phyloP scores from a whole-genome alignment of 2,797 vertebrate species.

The Champsocephalus esox region DNA sequence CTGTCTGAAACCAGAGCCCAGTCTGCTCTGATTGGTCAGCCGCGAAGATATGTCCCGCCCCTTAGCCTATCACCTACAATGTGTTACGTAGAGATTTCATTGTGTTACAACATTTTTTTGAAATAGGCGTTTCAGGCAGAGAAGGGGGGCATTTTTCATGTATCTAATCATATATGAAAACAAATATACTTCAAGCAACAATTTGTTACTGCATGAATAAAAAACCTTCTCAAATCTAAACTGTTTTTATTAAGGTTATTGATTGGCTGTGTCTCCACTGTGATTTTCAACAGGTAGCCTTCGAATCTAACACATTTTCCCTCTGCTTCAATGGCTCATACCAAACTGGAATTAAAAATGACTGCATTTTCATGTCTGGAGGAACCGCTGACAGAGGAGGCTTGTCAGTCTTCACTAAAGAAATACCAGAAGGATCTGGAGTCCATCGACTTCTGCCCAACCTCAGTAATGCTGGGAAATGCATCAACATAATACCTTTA shows the following conservation, averaged over 20 bases:
- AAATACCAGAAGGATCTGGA: slow-evolving; percentile 61
- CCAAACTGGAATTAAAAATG: slow-evolving; percentile 29
- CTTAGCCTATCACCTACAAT: no score
- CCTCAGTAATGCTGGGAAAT: slow-evolving; percentile 50
- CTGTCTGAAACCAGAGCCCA: no score
- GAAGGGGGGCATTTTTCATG: no score
- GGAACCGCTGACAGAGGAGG: slow-evolving; percentile 55
- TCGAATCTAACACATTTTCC: slow-evolving; percentile 33
- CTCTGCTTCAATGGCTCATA: slow-evolving; percentile 59
- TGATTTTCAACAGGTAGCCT: slow-evolving; percentile 39
- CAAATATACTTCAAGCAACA: no score
- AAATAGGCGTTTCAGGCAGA: no score
- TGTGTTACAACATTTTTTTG: no score
- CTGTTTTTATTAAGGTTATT: not conserved
- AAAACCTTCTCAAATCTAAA: not conserved
- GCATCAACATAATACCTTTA: slow-evolving; percentile 62
- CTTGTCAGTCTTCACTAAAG: slow-evolving; percentile 16
- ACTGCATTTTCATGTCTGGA: slow-evolving; percentile 66
- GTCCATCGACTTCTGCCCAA: slow-evolving; percentile 57
- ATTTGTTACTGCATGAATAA: not conserved
- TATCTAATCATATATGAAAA: no score
- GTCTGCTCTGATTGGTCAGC: no score
- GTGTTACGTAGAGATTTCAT: no score
- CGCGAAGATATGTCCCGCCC: no score
- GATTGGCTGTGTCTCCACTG: not conserved